Evolutionary conservation across 2,797 vertebrate species (phyloP).

Genomic region (Alcedo atthis): DNA sequence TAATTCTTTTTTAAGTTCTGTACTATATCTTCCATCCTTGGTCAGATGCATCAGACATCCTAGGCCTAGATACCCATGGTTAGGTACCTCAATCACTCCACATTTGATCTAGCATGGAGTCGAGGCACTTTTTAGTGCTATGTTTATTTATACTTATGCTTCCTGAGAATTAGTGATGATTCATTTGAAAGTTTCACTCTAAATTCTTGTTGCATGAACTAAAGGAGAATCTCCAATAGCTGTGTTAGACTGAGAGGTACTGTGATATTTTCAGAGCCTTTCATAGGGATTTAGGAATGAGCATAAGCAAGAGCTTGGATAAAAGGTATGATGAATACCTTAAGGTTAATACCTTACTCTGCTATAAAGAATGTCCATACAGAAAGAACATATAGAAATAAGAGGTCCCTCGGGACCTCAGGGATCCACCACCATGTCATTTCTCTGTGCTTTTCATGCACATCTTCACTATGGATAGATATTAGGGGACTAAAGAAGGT

Average conservation of each 20-base stretch:
- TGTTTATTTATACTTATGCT: neutral
- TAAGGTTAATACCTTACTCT: neutral
- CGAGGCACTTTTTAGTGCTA: neutral
- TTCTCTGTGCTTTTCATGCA: neutral
- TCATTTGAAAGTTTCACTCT: neutral
- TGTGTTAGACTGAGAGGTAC: neutral
- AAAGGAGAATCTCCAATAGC: neutral
- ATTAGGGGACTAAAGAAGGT: neutral
- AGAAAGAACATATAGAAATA: neutral
- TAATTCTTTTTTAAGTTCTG: neutral
- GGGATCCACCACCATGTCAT: neutral
- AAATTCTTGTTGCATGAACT: neutral
- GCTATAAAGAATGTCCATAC: neutral
- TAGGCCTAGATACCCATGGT: neutral
- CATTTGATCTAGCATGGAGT: neutral
- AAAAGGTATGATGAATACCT: neutral
- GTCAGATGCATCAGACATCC: neutral
- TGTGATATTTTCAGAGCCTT: constrained; percentile 35
- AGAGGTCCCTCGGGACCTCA: neutral
- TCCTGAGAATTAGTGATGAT: neutral
- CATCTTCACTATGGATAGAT: neutral
- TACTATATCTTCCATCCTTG: neutral
- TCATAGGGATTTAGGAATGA: neutral
- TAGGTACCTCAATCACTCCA: neutral
- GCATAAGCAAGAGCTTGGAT: neutral